Evolutionary conservation across 1,140 invertebrate genomes (phyloP), one percentile per base, ranked within the genome.

Genomic region (Dufourea novaeangliae): DNA sequence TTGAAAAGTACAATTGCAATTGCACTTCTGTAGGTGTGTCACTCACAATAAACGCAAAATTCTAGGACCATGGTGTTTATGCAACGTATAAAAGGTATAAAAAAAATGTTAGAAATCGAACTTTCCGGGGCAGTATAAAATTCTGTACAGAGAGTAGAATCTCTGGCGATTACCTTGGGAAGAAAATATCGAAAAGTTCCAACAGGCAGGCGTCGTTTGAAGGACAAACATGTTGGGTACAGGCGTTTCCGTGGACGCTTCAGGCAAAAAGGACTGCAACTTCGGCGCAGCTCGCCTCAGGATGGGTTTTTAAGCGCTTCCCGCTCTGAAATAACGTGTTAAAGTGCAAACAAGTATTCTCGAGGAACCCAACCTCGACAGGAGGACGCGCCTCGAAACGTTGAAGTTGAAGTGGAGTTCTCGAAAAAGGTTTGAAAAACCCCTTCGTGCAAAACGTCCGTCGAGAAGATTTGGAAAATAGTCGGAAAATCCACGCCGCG

Each of bases 261-360:
- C 22, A 12, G 2, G 29, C 14, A 8, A 20, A 20, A 32, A 20
- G n/a, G 22, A 25, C 5, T 7, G 20, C 50, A 27, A 32, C 20
- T 57, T 57, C 14, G 14, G 57, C n/a, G 17, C 22, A 54, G 20
- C 50, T 6, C 25, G 22, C 50, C 20, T 37, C 1, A 29, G 54
- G 20, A 25, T 14, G 10, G n/a, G 3, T 8, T 56, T 17, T 57
- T 29, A 29, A 57, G 17, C 56, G 25, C 4, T 20, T 32, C 29
- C 11, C 27, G 27, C 56, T 14, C 20, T 14, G 27, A 32, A 20
- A 20, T 34, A 7, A 20, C 32, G 57, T n/a, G 32, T 61, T 37
- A 34, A 22, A 61, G 57, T 22, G 20, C 32, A 37, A 61, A 61
- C 57, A 32, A 61, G 57, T 34, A 37, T 61, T 10, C 20, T 61